These are phyloP conservation scores for Andrena chrysosceles DNA, from an alignment of 2,888 invertebrate genomes.

Conservation along the genomic window DNA sequence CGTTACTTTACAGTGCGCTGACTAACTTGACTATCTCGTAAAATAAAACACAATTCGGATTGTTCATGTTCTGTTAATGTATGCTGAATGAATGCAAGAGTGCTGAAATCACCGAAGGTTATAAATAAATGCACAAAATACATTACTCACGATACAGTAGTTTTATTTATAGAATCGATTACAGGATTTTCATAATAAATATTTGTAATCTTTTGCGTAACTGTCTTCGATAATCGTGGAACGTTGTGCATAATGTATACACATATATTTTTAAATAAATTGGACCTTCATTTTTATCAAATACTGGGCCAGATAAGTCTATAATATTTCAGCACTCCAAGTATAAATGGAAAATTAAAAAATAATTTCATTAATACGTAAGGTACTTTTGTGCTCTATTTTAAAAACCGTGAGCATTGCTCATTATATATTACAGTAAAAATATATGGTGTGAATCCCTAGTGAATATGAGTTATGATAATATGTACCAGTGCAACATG, in stretches of 20 bases:
- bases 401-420: constrained; percentile 11
- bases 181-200: constrained; percentile 57
- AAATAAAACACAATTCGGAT: neutral
- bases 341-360: constrained; percentile 42
- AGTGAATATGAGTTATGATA: constrained; percentile 15
- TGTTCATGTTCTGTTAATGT: constrained; percentile 17
- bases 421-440: constrained; percentile 20
- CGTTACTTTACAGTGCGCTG: constrained; percentile 74
- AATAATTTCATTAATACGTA: constrained; percentile 28
- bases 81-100: constrained; percentile 50
- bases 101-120: constrained; percentile 66
- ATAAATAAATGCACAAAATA: constrained; percentile 53
- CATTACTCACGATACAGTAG: constrained; percentile 50
- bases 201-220: constrained; percentile 48
- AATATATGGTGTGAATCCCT: constrained; percentile 19
- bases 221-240: constrained; percentile 36
- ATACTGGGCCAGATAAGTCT: constrained; percentile 25
- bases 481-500: constrained; percentile 25
- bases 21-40: constrained; percentile 26
- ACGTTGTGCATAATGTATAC: constrained; percentile 43
- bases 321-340: constrained; percentile 67
- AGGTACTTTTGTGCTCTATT: constrained; percentile 51
- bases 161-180: constrained; percentile 68
- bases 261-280: constrained; percentile 23
- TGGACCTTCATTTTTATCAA: constrained; percentile 19